These are phyloP conservation scores for Nemoura dubitans DNA, from an alignment of 2,888 invertebrate genomes.

Conservation along the genomic window DNA sequence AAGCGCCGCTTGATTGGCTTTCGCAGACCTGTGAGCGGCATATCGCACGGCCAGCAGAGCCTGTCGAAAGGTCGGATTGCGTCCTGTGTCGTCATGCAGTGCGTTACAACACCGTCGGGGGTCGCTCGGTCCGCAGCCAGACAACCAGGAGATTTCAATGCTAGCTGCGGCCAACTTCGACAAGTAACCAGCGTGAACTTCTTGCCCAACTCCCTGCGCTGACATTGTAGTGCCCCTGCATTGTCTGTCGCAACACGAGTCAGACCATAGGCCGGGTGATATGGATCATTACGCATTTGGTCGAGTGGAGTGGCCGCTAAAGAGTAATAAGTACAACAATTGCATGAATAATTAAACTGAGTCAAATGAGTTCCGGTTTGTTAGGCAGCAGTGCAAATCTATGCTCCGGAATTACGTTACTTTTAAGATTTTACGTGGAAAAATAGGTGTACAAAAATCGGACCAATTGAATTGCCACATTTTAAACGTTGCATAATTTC, in stretches of 20 bases:
- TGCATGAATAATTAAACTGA: constrained; percentile 31
- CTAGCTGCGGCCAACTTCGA: background rate
- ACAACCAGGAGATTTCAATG: constrained; percentile 24
- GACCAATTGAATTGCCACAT: constrained; percentile 8
- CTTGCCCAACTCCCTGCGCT: background rate
- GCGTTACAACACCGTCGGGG: background rate
- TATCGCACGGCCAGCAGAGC: background rate
- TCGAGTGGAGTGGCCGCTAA: background rate
- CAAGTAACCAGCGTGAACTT: constrained; percentile 2
- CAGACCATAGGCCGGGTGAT: background rate
- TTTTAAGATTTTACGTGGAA: background rate
- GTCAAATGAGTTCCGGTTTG: constrained; percentile 24
- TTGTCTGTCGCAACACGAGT: background rate
- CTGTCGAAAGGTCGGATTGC: background rate
- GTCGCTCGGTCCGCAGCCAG: background rate
- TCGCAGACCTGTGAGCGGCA: background rate
- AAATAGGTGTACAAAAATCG: background rate
- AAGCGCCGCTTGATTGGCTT: background rate
- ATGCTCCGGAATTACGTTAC: constrained; percentile 35
- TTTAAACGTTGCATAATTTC: constrained; percentile 26
- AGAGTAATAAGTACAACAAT: background rate
- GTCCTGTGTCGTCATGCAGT: background rate
- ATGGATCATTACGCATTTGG: constrained; percentile 22
- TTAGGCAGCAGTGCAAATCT: background rate
- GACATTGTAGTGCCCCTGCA: background rate